These are phyloP conservation scores for Pelobates cultripes DNA, from an alignment of 2,797 vertebrate genomes.

Conservation along the genomic window DNA sequence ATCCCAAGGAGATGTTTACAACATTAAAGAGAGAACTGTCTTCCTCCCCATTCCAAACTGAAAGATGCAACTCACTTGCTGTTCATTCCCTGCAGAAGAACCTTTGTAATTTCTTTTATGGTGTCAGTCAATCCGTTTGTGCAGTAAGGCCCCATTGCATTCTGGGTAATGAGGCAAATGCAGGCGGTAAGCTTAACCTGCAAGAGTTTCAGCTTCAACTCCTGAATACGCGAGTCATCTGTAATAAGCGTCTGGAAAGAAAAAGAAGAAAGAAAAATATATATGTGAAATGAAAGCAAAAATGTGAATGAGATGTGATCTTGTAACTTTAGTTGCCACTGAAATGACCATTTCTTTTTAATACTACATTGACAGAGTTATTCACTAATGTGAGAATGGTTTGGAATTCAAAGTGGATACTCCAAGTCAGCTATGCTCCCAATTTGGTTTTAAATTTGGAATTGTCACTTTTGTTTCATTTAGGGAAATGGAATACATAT, in stretches of 20 bases:
- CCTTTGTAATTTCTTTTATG: slow-evolving; percentile 83
- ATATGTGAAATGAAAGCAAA: not conserved
- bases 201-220: slow-evolving; percentile 81
- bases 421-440: too few species aligned
- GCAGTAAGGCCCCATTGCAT: slow-evolving; percentile 80
- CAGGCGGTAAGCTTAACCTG: slow-evolving; percentile 81
- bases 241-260: slow-evolving; percentile 82
- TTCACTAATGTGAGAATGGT: too few species aligned
- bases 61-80: slow-evolving; percentile 73
- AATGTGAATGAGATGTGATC: not conserved
- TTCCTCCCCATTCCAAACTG: too few species aligned
- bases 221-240: slow-evolving; percentile 84
- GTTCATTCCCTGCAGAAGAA: slow-evolving; percentile 88
- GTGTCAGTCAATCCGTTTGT: slow-evolving; percentile 78
- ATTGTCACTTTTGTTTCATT: too few species aligned
- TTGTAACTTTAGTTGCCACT: too few species aligned
- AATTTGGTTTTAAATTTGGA: too few species aligned
- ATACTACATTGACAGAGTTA: too few species aligned
- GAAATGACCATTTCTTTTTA: too few species aligned
- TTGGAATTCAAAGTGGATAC: too few species aligned
- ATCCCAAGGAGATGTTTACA: too few species aligned
- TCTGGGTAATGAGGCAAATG: slow-evolving; percentile 86
- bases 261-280: not conserved
- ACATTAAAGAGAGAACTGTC: too few species aligned
- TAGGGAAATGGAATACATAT: too few species aligned